Evolutionary conservation across 1,140 invertebrate genomes (phyloP), one percentile per base, ranked within the genome.

Genomic region (Brachystomella parvula): DNA sequence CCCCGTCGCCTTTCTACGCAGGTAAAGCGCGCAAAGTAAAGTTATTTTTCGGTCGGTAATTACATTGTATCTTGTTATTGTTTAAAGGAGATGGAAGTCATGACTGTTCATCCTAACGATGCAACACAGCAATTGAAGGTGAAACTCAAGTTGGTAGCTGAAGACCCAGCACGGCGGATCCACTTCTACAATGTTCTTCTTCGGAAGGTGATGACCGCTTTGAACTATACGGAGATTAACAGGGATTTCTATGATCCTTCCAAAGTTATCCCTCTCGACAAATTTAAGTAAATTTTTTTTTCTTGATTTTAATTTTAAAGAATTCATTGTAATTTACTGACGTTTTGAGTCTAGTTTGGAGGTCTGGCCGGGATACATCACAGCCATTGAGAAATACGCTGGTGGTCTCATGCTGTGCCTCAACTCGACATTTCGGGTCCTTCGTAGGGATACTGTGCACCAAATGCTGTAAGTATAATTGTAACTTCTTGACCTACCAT

Each of bases 311-410:
- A 47, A 15, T 29, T 15, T 12, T 12, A 57, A 26, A 57, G 9
- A 44, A 15, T 19, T 12, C 3, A n/a, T 15, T n/a, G 39, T 12
- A 53, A 53, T 6, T 26, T 15, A 53, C n/a, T 63, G 17, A 47
- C 17, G 9, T 68, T 67, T 19, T 64, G 47, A 39, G 15, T 61
- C 33, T 57, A 81, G 85, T 71, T 76, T 97, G 35, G 89, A 96
- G 81, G 83, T 96, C 26, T 94, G 92, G 90, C 92, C 78, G 62
- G 87, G 87, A 0, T 94, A 89, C 76, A 84, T 92, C 0, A 91
- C 90, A 9, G 83, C 90, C 1, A 84, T 94, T 3, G 83, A 87
- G 70, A 87, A 91, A 76, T 88, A 85, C 68, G 88, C 94, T 77
- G 90, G 86, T 49, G 94, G 93, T 2, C 76, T 96, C 0, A 87